phyloP scores from a whole-genome alignment of 2,888 invertebrate genomes.

The Rhogogaster chlorosoma region DNA sequence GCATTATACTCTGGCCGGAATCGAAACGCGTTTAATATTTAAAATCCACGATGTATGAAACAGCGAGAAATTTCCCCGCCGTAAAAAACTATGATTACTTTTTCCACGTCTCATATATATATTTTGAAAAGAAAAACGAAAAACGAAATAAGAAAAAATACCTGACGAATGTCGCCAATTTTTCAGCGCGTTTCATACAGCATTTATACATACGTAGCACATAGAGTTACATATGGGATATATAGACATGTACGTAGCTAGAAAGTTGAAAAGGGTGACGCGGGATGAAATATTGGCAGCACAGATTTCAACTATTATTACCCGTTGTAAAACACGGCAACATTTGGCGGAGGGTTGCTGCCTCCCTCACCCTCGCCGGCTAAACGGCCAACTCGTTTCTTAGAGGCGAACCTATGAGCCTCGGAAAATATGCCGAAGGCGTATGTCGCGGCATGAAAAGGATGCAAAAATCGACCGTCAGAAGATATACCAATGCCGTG shows the following conservation, averaged over 20 bases:
- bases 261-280: slow-evolving; percentile 42
- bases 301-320: slow-evolving; percentile 78
- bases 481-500: too few relatives aligned
- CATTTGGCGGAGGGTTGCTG: slow-evolving; percentile 72
- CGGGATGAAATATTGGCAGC: slow-evolving; percentile 75
- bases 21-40: neutral
- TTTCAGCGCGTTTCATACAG: neutral
- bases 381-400: neutral
- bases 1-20: neutral
- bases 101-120: neutral
- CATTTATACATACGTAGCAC: neutral
- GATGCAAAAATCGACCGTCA: neutral
- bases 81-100: neutral
- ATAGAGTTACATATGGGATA: neutral
- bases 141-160: neutral
- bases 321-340: slow-evolving; percentile 77
- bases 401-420: neutral
- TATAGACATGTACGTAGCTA: neutral
- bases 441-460: neutral
- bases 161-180: neutral
- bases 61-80: neutral
- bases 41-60: neutral
- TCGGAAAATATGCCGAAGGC: neutral
- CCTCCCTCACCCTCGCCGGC: neutral
- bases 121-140: neutral